Conservation (phyloP, 2,888 invertebrate species). For the Andrena haemorrhoa region DNA sequence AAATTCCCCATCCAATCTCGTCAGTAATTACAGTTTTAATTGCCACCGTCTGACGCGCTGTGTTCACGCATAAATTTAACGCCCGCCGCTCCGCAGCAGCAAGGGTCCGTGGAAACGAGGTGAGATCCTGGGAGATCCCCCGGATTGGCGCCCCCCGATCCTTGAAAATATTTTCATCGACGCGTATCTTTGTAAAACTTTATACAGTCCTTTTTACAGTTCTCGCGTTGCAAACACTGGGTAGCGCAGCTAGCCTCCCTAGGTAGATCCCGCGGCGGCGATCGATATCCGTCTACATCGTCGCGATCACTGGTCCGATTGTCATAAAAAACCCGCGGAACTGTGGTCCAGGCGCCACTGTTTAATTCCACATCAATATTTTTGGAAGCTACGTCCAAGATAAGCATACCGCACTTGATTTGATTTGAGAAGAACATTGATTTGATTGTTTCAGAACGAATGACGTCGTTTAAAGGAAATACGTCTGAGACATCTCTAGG, state of each 20-base stretch:
- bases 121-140: conserved; percentile 52
- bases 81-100: conserved; percentile 66
- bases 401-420: background rate
- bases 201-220: background rate
- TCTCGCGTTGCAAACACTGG: background rate
- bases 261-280: background rate
- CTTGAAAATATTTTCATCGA: conserved; percentile 26
- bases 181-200: background rate
- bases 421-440: no score
- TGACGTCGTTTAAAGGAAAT: conserved; percentile 44
- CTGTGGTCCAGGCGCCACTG: background rate
- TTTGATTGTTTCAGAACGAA: conserved; percentile 58
- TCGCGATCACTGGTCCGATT: background rate
- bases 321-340: background rate
- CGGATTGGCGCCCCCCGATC: conserved; percentile 5
- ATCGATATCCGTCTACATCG: conserved; percentile 9
- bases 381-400: background rate
- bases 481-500: background rate
- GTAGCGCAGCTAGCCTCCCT: background rate
- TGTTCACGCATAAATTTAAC: conserved; percentile 76
- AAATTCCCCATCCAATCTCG: conserved; percentile 20
- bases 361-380: background rate
- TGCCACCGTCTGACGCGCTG: conserved; percentile 41
- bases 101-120: conserved; percentile 66
- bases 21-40: conserved; percentile 61